Evolutionary conservation across 2,113 vertebrate genomes (phyloP), one percentile per base, ranked within the genome.

Genomic region (Nanorana parkeri): DNA sequence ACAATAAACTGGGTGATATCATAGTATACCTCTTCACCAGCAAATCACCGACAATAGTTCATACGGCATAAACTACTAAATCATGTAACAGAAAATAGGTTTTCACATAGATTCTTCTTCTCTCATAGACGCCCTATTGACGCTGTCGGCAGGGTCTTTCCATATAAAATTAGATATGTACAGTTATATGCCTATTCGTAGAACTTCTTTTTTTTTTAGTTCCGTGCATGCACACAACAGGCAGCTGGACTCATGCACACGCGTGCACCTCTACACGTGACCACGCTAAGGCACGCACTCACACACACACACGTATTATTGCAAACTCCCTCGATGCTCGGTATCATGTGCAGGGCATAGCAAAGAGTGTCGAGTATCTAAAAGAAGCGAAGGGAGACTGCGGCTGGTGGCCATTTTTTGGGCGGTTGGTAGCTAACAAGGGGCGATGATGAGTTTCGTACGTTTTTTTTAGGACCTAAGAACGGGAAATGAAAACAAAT

Each of bases 141-240:
- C 55, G 55, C 56, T 63, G 4, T 21, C 17, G 41, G 36, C 61
- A 65, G 60, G 41, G 61, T 68, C 17, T 68, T 68, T 24, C 52
- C 68, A 58, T 82, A 82, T 36, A 82, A 82, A 82, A 82, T 75
- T 82, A 75, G 28, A 82, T 81, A 65, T 81, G n/a, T 81, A 81
- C 69, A 81, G 21, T 69, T 75, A 74, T 82, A 56, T 66, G 71
- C 29, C 80, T 82, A 21, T 74, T 26, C 41, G 24, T 81, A 67
- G 32, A 72, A 72, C 58, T 73, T 28, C 73, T 16, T 36, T 81
- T 56, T 28, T 81, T 16, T 36, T 81, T 56, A 68, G 29, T 26
- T 51, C 55, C 47, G 78, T 80, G 66, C 78, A 69, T 80, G 78
- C 78, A 69, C 36, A 69, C 66, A 47, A 64, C 78, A 84, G 79